phyloP scores from a whole-genome alignment of 2,888 invertebrate species.

The Invenusta paracnida region DNA sequence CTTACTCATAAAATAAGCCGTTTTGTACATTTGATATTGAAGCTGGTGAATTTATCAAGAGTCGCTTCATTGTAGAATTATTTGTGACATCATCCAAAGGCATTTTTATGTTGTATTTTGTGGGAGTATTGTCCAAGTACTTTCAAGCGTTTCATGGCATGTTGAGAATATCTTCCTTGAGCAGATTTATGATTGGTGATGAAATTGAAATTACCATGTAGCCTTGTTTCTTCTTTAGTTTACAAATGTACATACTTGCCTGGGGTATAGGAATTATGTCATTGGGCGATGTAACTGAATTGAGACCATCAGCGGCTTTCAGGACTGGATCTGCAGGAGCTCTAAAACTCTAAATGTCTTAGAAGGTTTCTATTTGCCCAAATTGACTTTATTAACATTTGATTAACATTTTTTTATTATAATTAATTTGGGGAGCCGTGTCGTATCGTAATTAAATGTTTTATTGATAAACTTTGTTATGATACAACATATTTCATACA shows the following conservation, averaged over 20 bases:
- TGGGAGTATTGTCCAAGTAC: neutral
- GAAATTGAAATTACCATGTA: neutral
- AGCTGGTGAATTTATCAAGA: slow-evolving; percentile 16
- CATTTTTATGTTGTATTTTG: neutral
- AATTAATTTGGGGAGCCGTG: neutral
- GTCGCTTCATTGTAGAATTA: neutral
- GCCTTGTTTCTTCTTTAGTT: neutral
- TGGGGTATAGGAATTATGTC: neutral
- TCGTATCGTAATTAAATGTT: slow-evolving; percentile 1
- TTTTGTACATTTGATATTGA: slow-evolving; percentile 26
- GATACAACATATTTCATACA: slow-evolving; percentile 6
- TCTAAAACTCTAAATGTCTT: neutral
- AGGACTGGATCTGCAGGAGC: neutral
- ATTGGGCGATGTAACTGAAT: neutral
- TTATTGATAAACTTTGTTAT: slow-evolving; percentile 21
- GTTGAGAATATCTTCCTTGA: neutral
- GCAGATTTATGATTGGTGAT: neutral
- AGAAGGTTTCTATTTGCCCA: neutral
- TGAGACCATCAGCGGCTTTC: neutral
- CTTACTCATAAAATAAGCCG: slow-evolving; percentile 16
- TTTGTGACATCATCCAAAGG: neutral
- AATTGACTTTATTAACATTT: neutral
- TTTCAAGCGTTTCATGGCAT: neutral
- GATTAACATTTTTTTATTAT: slow-evolving; percentile 15
- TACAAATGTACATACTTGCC: too few relatives aligned